phyloP scores from a whole-genome alignment of 2,113 vertebrate genomes.

The Dasyurus viverrinus region DNA sequence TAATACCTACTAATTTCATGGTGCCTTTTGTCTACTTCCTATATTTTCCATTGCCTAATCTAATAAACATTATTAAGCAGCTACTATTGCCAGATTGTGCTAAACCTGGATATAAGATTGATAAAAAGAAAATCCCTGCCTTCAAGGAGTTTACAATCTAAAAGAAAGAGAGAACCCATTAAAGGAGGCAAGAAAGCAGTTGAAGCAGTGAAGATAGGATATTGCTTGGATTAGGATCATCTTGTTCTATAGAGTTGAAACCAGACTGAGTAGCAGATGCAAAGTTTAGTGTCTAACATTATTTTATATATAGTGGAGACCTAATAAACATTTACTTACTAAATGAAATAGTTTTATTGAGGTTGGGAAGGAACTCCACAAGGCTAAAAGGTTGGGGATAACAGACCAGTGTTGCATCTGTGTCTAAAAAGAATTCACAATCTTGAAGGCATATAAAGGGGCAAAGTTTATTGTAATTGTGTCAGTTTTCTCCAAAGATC shows the following conservation, averaged over 20 bases:
- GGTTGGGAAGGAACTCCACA: no score
- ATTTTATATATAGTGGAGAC: background rate
- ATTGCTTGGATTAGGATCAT: background rate
- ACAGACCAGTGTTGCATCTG: no score
- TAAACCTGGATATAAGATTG: background rate
- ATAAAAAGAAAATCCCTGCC: background rate
- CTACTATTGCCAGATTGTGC: background rate
- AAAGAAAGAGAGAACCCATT: background rate
- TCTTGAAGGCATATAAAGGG: no score
- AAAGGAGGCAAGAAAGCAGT: background rate
- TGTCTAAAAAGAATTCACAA: background rate
- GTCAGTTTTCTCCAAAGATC: no score
- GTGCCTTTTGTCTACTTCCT: background rate
- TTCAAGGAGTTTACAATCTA: background rate
- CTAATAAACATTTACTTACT: background rate
- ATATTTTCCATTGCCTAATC: background rate
- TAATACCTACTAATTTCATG: background rate
- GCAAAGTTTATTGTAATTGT: no score
- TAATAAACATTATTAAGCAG: background rate
- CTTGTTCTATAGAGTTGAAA: background rate
- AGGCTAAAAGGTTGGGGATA: no score
- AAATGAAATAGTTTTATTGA: background rate
- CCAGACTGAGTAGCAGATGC: background rate
- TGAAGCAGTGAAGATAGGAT: rapidly evolving
- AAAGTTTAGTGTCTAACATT: background rate